Conservation (phyloP, 2,113 vertebrate genomes). For the Ciconia stormi region DNA sequence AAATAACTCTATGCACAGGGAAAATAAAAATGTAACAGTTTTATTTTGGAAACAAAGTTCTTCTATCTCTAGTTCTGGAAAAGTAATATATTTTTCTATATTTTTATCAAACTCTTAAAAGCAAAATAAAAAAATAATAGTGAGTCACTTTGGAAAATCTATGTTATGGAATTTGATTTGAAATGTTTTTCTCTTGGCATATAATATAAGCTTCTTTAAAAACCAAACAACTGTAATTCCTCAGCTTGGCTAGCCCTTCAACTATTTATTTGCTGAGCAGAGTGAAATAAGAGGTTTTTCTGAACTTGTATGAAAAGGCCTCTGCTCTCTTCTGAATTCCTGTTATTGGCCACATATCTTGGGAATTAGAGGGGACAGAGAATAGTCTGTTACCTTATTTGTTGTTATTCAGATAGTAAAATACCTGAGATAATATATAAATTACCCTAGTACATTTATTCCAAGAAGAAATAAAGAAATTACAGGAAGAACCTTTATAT, state of each 20-base stretch:
- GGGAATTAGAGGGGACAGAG: not conserved
- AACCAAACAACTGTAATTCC: not conserved
- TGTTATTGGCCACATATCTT: not conserved
- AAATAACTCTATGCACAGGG: not conserved
- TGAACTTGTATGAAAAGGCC: not conserved
- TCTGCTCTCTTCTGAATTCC: not conserved
- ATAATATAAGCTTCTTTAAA: not conserved
- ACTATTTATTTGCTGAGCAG: not conserved
- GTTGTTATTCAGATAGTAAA: not conserved
- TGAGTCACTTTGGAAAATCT: not conserved
- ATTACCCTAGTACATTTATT: not conserved
- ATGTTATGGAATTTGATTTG: not conserved
- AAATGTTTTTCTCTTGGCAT: not conserved
- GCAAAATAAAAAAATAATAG: not conserved
- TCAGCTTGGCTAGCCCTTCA: not conserved
- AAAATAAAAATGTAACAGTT: not conserved
- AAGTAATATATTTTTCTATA: not conserved
- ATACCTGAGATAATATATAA: not conserved
- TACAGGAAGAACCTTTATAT: not conserved
- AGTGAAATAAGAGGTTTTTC: not conserved
- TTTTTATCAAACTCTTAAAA: not conserved
- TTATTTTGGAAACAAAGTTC: not conserved
- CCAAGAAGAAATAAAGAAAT: not conserved
- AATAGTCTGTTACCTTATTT: not conserved
- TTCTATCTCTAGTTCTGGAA: not conserved